A percentile compares a stretch with the other conserved stretches of the same genome.
phyloP scores from a whole-genome alignment of 2,113 vertebrate genomes.

The Gymnobelideus leadbeateri region DNA sequence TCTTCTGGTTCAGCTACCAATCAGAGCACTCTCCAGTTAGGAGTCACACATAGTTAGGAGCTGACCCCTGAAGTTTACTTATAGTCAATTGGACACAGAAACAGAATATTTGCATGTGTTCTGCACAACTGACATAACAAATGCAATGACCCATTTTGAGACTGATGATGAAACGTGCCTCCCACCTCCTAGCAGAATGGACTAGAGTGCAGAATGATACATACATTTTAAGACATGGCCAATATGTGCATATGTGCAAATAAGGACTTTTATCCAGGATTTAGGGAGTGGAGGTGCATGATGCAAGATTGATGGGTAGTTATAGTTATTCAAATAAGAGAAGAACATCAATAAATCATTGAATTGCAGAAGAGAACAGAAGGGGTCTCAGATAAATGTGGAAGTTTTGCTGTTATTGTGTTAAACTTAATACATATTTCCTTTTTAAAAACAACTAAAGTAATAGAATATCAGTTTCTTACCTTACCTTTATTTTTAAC shows the following conservation, averaged over 20 bases:
- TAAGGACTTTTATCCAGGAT: neutral
- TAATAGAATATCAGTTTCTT: neutral
- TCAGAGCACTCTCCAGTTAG: neutral
- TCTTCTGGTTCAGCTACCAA: neutral
- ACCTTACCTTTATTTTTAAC: neutral
- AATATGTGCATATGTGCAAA: neutral
- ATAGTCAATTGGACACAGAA: neutral
- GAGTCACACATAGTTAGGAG: neutral
- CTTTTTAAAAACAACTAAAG: neutral
- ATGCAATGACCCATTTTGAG: neutral
- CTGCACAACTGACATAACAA: neutral
- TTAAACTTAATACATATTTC: neutral
- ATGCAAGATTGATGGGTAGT: neutral
- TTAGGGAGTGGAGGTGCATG: neutral
- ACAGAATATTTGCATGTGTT: neutral
- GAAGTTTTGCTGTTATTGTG: neutral
- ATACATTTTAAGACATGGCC: neutral
- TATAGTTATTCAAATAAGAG: neutral
- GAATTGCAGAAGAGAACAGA: neutral
- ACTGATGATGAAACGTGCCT: neutral
- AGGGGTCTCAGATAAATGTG: neutral
- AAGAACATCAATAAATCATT: neutral
- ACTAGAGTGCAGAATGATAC: neutral
- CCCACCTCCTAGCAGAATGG: neutral
- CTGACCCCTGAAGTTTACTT: neutral